These are phyloP conservation scores for Anoplophora glabripennis DNA, from an alignment of 1,140 invertebrate species.

Conservation along the genomic window DNA sequence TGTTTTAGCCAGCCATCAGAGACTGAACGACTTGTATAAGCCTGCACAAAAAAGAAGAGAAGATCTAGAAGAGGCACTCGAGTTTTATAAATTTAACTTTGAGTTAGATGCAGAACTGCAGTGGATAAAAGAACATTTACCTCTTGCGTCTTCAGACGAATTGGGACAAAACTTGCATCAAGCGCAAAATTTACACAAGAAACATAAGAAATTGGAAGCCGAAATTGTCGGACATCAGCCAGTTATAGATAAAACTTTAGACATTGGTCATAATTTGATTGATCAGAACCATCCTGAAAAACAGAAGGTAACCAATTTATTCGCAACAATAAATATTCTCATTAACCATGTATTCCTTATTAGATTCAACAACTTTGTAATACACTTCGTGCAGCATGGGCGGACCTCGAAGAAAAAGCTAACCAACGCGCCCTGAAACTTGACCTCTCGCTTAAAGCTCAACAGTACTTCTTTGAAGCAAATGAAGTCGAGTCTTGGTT, in stretches of 20 bases:
- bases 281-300: constrained; percentile 73
- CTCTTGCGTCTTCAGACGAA: constrained; percentile 72
- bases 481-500: constrained; percentile 93
- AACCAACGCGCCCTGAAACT: constrained; percentile 71
- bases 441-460: constrained; percentile 81
- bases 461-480: constrained; percentile 88
- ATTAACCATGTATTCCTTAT: constrained; percentile 10
- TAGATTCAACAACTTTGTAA: constrained; percentile 66
- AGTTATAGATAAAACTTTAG: constrained; percentile 78
- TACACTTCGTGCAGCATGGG: constrained; percentile 65
- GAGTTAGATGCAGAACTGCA: constrained; percentile 91
- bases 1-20: constrained; percentile 70
- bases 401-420: constrained; percentile 65
- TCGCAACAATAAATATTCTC: no score
- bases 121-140: constrained; percentile 91
- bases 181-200: constrained; percentile 88
- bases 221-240: constrained; percentile 81
- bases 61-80: constrained; percentile 72
- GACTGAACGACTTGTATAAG: constrained; percentile 60
- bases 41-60: constrained; percentile 66
- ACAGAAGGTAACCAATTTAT: constrained; percentile 67
- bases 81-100: constrained; percentile 92
- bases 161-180: constrained; percentile 83
- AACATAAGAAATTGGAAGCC: constrained; percentile 86
- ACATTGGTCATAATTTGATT: constrained; percentile 67